These are phyloP conservation scores for Pampus argenteus DNA, from an alignment of 2,797 vertebrate genomes.

Conservation along the genomic window DNA sequence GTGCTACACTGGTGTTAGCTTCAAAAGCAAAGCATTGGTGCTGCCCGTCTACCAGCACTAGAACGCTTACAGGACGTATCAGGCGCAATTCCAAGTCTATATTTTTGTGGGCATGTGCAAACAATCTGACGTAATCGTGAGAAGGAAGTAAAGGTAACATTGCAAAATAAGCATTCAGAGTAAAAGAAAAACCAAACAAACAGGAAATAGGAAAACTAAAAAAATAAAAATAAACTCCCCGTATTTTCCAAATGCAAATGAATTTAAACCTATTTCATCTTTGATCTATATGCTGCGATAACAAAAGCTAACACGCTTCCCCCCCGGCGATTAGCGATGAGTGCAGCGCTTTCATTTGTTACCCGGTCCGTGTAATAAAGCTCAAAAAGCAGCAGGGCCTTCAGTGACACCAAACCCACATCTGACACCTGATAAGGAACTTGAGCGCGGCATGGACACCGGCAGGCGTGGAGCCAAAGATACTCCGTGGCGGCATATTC, in stretches of 20 bases:
- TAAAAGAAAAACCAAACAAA: too few relatives aligned
- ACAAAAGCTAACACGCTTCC: not conserved
- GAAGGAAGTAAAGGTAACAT: not conserved
- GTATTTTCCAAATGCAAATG: not conserved
- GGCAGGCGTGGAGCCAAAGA: slow-evolving; percentile 69
- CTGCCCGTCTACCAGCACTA: not conserved
- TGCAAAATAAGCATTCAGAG: too few relatives aligned
- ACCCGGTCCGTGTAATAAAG: not conserved
- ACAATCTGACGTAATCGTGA: too few relatives aligned
- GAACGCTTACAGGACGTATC: too few relatives aligned
- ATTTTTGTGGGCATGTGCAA: not conserved
- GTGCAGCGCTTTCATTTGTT: not conserved
- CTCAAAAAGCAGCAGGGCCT: slow-evolving; percentile 37
- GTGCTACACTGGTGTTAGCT: not conserved
- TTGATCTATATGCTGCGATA: not conserved
- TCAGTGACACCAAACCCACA: slow-evolving; percentile 69
- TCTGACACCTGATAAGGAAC: slow-evolving; percentile 81
- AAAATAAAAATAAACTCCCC: too few relatives aligned
- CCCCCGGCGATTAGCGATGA: not conserved
- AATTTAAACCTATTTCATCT: not conserved
- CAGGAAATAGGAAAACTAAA: too few relatives aligned
- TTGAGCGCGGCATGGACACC: slow-evolving; percentile 49
- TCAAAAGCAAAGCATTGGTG: not conserved
- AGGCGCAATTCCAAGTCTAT: not conserved
- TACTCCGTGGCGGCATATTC: slow-evolving; percentile 54